Base-by-base conservation (phyloP, 2,888 invertebrate genomes). In the Ecliptopera silaceata region DNA sequence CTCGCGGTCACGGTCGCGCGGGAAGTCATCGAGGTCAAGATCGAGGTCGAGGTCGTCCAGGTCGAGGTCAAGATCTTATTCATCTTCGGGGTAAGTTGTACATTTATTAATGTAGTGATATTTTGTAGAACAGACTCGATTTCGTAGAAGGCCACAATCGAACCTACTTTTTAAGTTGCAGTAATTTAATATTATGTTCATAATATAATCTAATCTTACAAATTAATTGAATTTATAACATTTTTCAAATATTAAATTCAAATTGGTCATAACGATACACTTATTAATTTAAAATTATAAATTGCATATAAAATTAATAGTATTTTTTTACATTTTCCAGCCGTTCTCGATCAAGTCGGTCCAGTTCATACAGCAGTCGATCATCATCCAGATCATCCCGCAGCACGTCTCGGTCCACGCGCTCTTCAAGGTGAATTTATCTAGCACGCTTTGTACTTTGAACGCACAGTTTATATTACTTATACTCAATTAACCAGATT, bases 321-420 rank as follows among this genome's bases (percentile, higher is more conserved):
- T 26, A 12, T 1, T 26, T 10, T 5, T 20, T 6, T 41, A 4
- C 12, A 0, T 6, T 42, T 43, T 43, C 20, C 78, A 88, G 88
- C 32, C 78, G 86, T 1, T 88, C 89, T 13, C 83, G 86, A 1
- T 87, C 90, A 6, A 82, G 81, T 44, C 83, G 91, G 4, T 89
- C 88, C 47, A 91, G 92, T 65, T 93, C 94, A 3, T 93, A 93
- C 79, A 91, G 86, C 75, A 91, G 88, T 69, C 86, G 93, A 32
- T 93, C 92, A 54, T 88, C 87, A 10, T 88, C 88, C 0, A 74
- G 88, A 1, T 86, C 87, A 0, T 81, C 85, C 0, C 83, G 87
- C 46, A 82, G 79, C 50, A 78, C 85, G 0, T 87, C 88, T 0
- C 72, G 93, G 15, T 93, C 93, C 10, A 92, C 93, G 0, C 89